Conservation (phyloP, 2,888 invertebrate species). For the Cryptus viduatorius region DNA sequence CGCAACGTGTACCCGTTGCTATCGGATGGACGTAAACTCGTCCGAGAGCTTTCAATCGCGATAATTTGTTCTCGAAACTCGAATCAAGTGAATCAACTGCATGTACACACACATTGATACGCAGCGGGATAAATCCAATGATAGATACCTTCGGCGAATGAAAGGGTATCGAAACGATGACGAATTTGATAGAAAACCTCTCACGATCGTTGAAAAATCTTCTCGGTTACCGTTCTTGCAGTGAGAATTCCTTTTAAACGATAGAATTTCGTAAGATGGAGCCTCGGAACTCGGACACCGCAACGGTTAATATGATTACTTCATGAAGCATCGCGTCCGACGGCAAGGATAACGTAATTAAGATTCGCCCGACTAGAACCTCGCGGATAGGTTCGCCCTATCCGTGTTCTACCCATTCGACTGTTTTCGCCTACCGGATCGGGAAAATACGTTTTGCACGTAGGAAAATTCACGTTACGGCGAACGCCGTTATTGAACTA, state of each 20-base stretch:
- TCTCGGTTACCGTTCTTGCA: neutral
- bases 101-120: neutral
- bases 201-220: neutral
- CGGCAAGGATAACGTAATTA: slow-evolving; percentile 32
- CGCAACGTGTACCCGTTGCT: neutral
- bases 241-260: neutral
- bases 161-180: neutral
- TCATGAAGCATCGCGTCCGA: slow-evolving; percentile 12
- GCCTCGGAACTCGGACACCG: slow-evolving; percentile 4
- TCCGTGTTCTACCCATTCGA: neutral
- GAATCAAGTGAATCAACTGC: neutral
- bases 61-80: slow-evolving; percentile 32
- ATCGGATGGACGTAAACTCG: slow-evolving; percentile 10
- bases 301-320: slow-evolving; percentile 8
- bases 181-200: slow-evolving; percentile 7
- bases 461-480: neutral
- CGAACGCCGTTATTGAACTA: neutral
- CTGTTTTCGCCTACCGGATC: slow-evolving; percentile 15
- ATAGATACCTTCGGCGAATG: neutral
- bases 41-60: slow-evolving; percentile 42
- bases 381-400: slow-evolving; percentile 19
- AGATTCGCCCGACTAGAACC: slow-evolving; percentile 26
- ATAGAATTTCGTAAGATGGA: neutral
- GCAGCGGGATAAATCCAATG: neutral
- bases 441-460: slow-evolving; percentile 1